Base-by-base conservation (phyloP, 2,888 invertebrate species). In the Neoascia interrupta region DNA sequence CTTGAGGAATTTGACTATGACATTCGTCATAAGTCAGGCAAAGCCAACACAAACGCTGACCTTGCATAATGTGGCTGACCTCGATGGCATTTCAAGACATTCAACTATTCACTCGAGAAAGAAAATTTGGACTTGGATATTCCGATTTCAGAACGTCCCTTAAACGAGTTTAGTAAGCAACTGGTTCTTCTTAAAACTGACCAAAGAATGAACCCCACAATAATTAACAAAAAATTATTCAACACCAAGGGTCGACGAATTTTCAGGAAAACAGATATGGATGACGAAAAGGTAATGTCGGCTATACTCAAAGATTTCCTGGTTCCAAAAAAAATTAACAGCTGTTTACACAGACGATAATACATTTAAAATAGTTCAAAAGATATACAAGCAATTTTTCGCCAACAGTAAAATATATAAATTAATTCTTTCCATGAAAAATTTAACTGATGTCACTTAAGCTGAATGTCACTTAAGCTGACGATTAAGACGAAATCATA, bases 1-100 rank as follows among this genome's bases (percentile, higher is more conserved):
- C 23, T 83, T 18, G 56, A 82, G 16, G 39, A 79, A 82, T 28
- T 64, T 36, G 81, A 82, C 36, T 82, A 82, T 37, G 60, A 75
- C 13, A 76, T 83, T 4, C 13, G 58, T 2, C 82, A 83, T 16
- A 82, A 82, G 23, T 72, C 74, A 18, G 82, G 83, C 4, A 66
- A 13, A 4, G 10, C n/a, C 26, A 82, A 83, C 21, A 41, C 75
- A 0, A 81, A 82, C 23, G 84, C 82, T 0, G 82, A 84, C 21
- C 73, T 70, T 6, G 39, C 82, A 8, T n/a, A n/a, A n/a, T n/a
- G n/a, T n/a, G 39, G 13, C 11, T 5, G 36, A 60, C 16, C 19
- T 43, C 8, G 34, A 66, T 11, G 8, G 0, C 13, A 39, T 6
- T 34, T 45, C 41, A 1, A 61, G 8, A 19, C 1, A 19, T 11